Conservation (phyloP, 2,888 invertebrate genomes). For the Therioaphis trifolii region DNA sequence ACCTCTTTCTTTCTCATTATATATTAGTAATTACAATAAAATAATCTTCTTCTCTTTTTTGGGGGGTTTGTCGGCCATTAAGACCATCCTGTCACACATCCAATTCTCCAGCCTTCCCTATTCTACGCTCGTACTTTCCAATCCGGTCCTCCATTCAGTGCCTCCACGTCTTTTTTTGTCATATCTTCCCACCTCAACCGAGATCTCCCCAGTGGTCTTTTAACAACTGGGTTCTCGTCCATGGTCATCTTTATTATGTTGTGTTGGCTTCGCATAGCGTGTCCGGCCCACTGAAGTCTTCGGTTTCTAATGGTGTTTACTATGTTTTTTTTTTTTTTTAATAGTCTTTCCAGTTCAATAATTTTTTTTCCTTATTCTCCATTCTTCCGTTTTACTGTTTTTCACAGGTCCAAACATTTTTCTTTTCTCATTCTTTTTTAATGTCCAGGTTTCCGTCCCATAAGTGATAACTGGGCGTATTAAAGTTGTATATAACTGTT, state of each 20-base stretch:
- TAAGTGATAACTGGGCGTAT: neutral
- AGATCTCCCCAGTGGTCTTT: neutral
- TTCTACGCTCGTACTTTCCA: neutral
- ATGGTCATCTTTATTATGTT: neutral
- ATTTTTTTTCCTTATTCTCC: no score
- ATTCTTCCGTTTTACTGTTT: neutral
- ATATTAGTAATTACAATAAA: no score
- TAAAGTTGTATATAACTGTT: neutral
- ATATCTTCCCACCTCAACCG: neutral
- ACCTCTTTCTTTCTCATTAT: no score
- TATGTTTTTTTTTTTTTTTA: no score
- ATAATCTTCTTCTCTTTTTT: neutral
- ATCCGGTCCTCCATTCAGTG: neutral
- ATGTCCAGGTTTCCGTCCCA: neutral
- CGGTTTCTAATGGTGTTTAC: neutral
- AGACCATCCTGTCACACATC: neutral
- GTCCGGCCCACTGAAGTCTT: neutral
- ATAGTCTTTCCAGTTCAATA: no score
- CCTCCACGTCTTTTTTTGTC: neutral
- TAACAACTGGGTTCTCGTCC: neutral
- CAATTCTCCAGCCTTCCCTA: neutral
- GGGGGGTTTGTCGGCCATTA: neutral
- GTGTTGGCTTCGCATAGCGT: neutral
- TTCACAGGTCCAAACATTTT: slow-evolving; percentile 2
- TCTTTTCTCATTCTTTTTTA: slow-evolving; percentile 1